phyloP scores from a whole-genome alignment of 1,140 invertebrate genomes.

The Pantala flavescens region DNA sequence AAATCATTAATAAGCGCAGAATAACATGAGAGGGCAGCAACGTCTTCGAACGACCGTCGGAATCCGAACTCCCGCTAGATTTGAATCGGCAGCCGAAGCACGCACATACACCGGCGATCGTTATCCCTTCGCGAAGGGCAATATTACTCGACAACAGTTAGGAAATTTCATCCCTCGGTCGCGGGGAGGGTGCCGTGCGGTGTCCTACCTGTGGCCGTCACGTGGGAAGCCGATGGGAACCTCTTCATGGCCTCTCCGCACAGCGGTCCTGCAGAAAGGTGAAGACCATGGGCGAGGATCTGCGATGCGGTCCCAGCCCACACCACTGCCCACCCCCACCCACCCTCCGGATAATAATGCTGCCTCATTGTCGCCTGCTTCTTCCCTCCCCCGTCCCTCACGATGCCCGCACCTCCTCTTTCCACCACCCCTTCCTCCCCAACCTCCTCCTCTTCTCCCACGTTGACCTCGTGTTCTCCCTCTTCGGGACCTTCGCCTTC shows the following conservation, averaged over 20 bases:
- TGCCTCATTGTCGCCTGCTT: slow-evolving; percentile 35
- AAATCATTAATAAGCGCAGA: no score
- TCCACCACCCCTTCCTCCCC: slow-evolving; percentile 13
- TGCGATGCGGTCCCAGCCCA: slow-evolving; percentile 41
- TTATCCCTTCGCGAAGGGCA: no score
- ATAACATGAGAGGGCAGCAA: no score
- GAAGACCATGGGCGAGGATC: slow-evolving; percentile 40
- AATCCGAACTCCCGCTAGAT: no score
- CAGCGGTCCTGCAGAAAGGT: slow-evolving; percentile 37
- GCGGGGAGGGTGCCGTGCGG: no score
- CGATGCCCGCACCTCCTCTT: slow-evolving; percentile 24
- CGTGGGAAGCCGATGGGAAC: slow-evolving; percentile 23
- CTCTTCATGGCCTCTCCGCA: slow-evolving; percentile 29
- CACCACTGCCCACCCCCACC: slow-evolving; percentile 55
- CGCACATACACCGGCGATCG: no score
- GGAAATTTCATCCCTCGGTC: no score
- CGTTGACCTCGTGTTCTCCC: slow-evolving; percentile 12
- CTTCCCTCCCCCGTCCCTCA: not conserved
- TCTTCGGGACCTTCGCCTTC: slow-evolving; percentile 18
- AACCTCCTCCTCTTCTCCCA: not conserved
- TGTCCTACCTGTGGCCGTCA: slow-evolving; percentile 25
- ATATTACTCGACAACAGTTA: no score
- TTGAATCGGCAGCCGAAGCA: no score
- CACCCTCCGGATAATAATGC: slow-evolving; percentile 55
- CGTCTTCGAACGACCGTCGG: no score